Evolutionary conservation across 1,140 invertebrate species (phyloP).

Genomic region (Orchestia grillus): DNA sequence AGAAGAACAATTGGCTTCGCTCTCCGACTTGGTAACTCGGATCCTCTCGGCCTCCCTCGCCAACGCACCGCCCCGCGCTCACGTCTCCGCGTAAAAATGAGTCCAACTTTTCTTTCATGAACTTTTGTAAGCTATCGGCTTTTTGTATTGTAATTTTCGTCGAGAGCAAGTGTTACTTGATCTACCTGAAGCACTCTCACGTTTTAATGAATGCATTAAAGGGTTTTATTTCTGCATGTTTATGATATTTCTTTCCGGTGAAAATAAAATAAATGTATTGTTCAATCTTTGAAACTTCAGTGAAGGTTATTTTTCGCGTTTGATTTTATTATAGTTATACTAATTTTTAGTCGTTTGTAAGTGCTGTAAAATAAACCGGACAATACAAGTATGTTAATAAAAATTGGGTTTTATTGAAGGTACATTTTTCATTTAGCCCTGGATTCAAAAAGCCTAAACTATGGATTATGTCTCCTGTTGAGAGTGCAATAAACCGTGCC

Average conservation of each 20-base stretch:
- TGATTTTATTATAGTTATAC: neutral
- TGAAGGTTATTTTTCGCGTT: neutral
- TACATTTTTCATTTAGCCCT: too few relatives aligned
- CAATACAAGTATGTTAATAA: too few relatives aligned
- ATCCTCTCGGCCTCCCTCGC: neutral
- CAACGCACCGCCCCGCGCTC: neutral
- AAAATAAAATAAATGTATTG: neutral
- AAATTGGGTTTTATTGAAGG: too few relatives aligned
- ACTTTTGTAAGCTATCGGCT: neutral
- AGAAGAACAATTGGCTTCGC: slow-evolving; percentile 53
- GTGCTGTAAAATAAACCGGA: too few relatives aligned
- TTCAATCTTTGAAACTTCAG: neutral
- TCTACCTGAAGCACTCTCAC: neutral
- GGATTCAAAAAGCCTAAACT: neutral
- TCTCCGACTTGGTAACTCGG: neutral
- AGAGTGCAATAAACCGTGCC: neutral
- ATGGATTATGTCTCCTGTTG: neutral
- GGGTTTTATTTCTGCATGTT: neutral
- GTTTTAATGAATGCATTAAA: neutral
- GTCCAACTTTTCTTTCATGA: neutral
- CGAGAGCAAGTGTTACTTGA: neutral
- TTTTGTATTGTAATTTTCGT: neutral
- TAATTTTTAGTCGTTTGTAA: neutral
- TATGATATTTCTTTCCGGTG: neutral
- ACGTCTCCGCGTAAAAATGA: neutral